phyloP scores from a whole-genome alignment of 2,113 vertebrate species.

The Xiphias gladius region DNA sequence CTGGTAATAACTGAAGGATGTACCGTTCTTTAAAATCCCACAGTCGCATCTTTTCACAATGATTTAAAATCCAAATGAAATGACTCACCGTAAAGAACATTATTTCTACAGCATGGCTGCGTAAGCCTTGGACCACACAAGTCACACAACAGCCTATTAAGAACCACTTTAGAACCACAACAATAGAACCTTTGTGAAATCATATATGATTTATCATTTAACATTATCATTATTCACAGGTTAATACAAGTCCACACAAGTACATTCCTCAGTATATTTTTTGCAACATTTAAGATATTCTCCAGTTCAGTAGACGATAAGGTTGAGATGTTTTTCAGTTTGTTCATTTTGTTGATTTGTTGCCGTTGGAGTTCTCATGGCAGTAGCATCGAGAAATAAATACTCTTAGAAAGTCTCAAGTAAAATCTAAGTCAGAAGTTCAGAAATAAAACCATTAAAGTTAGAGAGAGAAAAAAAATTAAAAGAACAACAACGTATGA shows the following conservation, averaged over 20 bases:
- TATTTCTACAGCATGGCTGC: slow-evolving; percentile 40
- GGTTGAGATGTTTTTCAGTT: slow-evolving; percentile 61
- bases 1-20: not conserved
- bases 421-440: slow-evolving; percentile 50
- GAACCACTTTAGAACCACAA: slow-evolving; percentile 74
- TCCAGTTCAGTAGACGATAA: slow-evolving; percentile 55
- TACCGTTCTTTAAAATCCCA: slow-evolving; percentile 15
- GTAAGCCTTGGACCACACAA: slow-evolving; percentile 45
- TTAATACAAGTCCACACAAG: slow-evolving; percentile 75
- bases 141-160: slow-evolving; percentile 61
- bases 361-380: slow-evolving; percentile 67
- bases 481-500: slow-evolving; percentile 38
- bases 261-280: slow-evolving; percentile 81
- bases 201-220: slow-evolving; percentile 34
- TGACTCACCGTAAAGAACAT: slow-evolving; percentile 5
- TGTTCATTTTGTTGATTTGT: slow-evolving; percentile 61
- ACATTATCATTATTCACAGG: slow-evolving; percentile 66
- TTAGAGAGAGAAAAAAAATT: slow-evolving; percentile 26
- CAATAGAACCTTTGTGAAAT: slow-evolving; percentile 63
- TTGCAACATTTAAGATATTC: slow-evolving; percentile 71
- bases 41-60: not conserved
- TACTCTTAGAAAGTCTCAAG: slow-evolving; percentile 45
- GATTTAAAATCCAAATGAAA: slow-evolving; percentile 45
- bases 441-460: slow-evolving; percentile 8
- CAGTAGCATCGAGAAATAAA: slow-evolving; percentile 66